phyloP scores from a whole-genome alignment of 1,140 invertebrate genomes.

The Drosophila kanapiae region DNA sequence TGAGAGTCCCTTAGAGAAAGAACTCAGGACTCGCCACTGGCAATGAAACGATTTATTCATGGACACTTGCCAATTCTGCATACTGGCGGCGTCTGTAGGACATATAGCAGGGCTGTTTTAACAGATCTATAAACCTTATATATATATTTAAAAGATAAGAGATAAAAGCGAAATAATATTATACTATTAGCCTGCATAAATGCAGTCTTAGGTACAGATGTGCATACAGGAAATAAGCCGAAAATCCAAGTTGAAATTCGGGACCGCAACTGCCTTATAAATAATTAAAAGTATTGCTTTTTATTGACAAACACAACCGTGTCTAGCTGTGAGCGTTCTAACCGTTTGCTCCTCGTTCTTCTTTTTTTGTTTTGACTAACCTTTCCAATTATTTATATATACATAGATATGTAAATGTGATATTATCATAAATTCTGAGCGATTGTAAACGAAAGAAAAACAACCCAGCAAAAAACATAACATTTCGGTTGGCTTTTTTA shows the following conservation, averaged over 20 bases:
- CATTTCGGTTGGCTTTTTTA: slow-evolving; percentile 34
- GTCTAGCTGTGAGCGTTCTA: slow-evolving; percentile 46
- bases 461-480: slow-evolving; percentile 12
- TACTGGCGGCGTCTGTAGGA: slow-evolving; percentile 41
- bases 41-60: slow-evolving; percentile 16
- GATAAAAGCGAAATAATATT: slow-evolving; percentile 13
- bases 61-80: slow-evolving; percentile 70
- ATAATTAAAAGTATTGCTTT: slow-evolving; percentile 71
- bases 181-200: slow-evolving; percentile 13
- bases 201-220: not conserved
- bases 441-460: slow-evolving; percentile 34
- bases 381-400: slow-evolving; percentile 72
- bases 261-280: slow-evolving; percentile 72
- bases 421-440: slow-evolving; percentile 74
- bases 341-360: slow-evolving; percentile 18
- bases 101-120: slow-evolving; percentile 51
- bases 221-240: slow-evolving; percentile 13
- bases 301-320: slow-evolving; percentile 34
- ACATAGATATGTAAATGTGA: slow-evolving; percentile 75
- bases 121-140: slow-evolving; percentile 40
- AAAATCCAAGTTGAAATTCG: slow-evolving; percentile 41
- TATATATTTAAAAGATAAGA: slow-evolving; percentile 10
- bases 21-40: slow-evolving; percentile 26
- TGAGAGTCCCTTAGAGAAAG: slow-evolving; percentile 6
- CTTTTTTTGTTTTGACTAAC: slow-evolving; percentile 22